phyloP scores from a whole-genome alignment of 2,888 invertebrate species.

The Gerris lacustris region DNA sequence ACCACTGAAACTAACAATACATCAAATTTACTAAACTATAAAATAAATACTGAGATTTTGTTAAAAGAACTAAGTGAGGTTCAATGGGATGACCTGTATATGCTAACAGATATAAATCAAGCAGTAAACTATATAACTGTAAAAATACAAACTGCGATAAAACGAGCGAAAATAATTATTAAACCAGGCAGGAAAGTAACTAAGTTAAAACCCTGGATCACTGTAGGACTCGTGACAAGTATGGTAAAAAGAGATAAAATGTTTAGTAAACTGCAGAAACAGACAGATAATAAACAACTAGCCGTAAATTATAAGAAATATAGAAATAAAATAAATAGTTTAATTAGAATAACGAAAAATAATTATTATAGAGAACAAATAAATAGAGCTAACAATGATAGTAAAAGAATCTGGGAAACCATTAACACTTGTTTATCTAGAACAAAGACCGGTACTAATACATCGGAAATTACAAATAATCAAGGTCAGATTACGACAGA shows the following conservation, averaged over 20 bases:
- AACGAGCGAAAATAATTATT: background rate
- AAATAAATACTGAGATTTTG: background rate
- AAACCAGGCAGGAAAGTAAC: background rate
- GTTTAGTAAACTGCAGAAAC: too few species aligned
- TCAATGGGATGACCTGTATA: conserved; percentile 8
- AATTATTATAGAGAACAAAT: conserved; percentile 3
- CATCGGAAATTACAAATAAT: background rate
- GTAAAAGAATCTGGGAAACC: background rate
- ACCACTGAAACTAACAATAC: too few species aligned
- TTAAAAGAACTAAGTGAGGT: background rate
- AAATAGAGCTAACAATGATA: conserved; percentile 5
- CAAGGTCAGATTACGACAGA: background rate
- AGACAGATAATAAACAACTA: background rate
- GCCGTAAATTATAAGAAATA: background rate
- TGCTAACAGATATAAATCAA: background rate
- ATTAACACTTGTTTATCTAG: background rate
- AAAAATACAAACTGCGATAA: too few species aligned
- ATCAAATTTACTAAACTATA: too few species aligned
- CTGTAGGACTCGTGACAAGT: too few species aligned
- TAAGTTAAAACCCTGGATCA: too few species aligned
- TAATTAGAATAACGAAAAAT: conserved; percentile 3
- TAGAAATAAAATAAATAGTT: background rate
- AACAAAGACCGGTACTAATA: too few species aligned
- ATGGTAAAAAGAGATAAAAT: too few species aligned
- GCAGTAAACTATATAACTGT: background rate